A percentile compares a stretch with the other conserved stretches of the same genome.
Evolutionary conservation across 2,113 vertebrate genomes (phyloP).

Genomic region (Cavia aperea): DNA sequence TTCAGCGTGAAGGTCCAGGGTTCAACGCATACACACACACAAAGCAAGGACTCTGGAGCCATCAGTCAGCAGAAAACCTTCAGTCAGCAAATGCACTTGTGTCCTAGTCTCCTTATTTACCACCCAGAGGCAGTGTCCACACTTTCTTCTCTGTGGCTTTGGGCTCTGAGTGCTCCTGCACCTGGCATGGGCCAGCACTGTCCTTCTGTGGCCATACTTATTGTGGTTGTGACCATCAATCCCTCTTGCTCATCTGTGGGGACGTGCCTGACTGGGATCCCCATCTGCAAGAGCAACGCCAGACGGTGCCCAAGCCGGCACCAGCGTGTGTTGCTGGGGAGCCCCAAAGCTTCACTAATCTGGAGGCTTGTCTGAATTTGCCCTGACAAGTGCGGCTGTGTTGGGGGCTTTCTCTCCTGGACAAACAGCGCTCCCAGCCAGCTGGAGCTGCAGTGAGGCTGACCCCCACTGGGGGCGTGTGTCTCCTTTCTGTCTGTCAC

Average conservation of each 20-base stretch:
- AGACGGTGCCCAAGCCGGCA: not conserved
- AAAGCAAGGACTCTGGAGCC: not conserved
- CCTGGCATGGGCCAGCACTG: no score
- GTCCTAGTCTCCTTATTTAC: not conserved
- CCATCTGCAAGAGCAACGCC: no score
- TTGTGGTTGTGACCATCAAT: not conserved
- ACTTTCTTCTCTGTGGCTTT: accelerated
- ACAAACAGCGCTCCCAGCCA: not conserved
- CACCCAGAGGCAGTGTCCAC: not conserved
- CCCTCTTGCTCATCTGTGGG: not conserved
- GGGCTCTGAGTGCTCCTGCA: not conserved
- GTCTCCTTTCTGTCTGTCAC: not conserved
- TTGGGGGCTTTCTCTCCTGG: not conserved
- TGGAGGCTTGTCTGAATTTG: not conserved
- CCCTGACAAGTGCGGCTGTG: not conserved
- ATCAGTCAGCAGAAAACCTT: accelerated
- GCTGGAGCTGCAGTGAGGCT: not conserved
- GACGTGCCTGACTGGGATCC: no score
- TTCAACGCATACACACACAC: not conserved
- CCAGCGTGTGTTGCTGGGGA: not conserved
- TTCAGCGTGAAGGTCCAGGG: not conserved
- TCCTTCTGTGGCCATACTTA: not conserved
- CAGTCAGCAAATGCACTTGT: not conserved
- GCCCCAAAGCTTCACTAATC: not conserved
- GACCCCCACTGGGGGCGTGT: no score